Evolutionary conservation across 2,797 vertebrate species (phyloP), one percentile per base, ranked within the genome.

Genomic region (Helicolenus hilgendorfi): DNA sequence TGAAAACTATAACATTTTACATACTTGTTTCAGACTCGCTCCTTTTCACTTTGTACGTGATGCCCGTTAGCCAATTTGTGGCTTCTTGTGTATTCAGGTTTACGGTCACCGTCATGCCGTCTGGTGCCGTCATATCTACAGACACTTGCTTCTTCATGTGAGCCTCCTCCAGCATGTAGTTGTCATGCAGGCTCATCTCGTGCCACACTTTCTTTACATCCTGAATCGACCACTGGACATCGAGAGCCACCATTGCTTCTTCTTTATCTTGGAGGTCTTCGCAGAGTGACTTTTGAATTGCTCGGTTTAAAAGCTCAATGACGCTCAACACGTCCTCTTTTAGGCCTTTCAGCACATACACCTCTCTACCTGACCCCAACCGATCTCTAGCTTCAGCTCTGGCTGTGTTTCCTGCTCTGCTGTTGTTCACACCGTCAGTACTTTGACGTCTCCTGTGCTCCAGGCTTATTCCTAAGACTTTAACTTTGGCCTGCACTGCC

Each of bases 291-390:
- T 81, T 33, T 11, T 85, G 75, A 45, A 92, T 14, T 1, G 83
- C 88, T 75, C 11, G 71, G 64, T 55, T 79, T 4, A 95, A 11
- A 2, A 94, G 68, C 11, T 92, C 91, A 7, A 2, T 59, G 56
- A 94, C 72, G 2, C 87, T 85, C 79, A 94, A 36, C 56, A 96
- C 90, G 1, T 96, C 94, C 58, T 96, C 95, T 38, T 87, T 94
- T 1, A 96, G 78, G 62, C 95, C 96, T 55, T 31, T 88, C 38
- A 96, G 87, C 1, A 95, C 29, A 0, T 83, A 93, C 8, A 80
- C 29, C 0, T 86, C 77, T n/a, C 35, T 49, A 2, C 27, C 68
- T 56, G 85, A 86, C 14, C 27, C 76, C 1, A 69, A 22, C 3
- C 1, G 41, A 20, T 10, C n/a, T 74, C 63, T 22, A 5, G 9